A percentile compares a stretch with the other conserved stretches of the same genome.
phyloP scores from a whole-genome alignment of 2,888 invertebrate genomes.

The Schizaphis graminum region DNA sequence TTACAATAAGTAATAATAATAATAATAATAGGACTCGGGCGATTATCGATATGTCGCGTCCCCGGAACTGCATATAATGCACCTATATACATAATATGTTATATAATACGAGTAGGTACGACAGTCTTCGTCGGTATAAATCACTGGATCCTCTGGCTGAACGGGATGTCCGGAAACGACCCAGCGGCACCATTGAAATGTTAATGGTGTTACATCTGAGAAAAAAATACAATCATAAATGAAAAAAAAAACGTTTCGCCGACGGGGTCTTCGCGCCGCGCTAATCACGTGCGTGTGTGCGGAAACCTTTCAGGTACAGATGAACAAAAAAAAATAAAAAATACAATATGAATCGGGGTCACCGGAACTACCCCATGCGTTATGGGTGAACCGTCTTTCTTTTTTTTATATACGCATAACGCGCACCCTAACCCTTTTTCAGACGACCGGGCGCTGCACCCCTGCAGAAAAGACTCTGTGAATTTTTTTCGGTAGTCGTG shows the following conservation, averaged over 20 bases:
- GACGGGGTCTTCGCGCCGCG: constrained; percentile 47
- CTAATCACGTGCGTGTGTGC: constrained; percentile 51
- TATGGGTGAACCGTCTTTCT: constrained; percentile 43
- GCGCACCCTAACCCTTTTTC: constrained; percentile 51
- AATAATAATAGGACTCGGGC: background rate
- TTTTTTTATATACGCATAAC: constrained; percentile 25
- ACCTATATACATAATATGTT: background rate
- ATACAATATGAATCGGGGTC: constrained; percentile 41
- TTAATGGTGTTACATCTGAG: constrained; percentile 53
- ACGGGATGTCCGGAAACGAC: constrained; percentile 52
- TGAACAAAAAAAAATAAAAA: background rate
- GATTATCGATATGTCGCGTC: background rate
- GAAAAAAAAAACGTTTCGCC: constrained; percentile 53
- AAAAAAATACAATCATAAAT: constrained; percentile 31
- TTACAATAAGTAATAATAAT: background rate
- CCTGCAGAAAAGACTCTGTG: constrained; percentile 3
- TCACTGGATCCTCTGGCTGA: constrained; percentile 11
- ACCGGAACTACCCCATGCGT: constrained; percentile 17
- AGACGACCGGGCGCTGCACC: constrained; percentile 2
- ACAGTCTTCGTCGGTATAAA: constrained; percentile 13
- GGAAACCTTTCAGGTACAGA: background rate
- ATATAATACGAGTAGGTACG: background rate
- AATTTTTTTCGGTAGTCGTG: constrained; percentile 29
- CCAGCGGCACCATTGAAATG: constrained; percentile 51
- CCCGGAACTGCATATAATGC: background rate